phyloP scores from a whole-genome alignment of 2,888 invertebrate species.

The Eristalinus aeneus region DNA sequence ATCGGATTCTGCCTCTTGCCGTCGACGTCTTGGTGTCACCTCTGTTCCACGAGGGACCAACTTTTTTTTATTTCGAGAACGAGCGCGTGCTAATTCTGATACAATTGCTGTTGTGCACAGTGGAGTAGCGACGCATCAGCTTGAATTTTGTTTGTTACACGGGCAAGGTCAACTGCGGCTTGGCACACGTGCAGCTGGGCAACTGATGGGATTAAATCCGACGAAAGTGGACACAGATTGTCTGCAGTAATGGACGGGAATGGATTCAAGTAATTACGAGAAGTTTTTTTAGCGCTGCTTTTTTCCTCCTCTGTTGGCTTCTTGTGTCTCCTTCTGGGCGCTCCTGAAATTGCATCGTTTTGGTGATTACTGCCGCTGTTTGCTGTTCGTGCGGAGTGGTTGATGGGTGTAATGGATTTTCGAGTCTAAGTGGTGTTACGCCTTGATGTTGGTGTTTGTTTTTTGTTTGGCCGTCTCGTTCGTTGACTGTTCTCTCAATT shows the following conservation, averaged over 20 bases:
- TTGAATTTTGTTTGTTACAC: conserved; percentile 26
- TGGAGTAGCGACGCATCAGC: conserved; percentile 9
- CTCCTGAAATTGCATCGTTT: background rate
- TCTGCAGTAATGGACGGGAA: conserved; percentile 3
- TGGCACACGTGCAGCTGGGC: conserved; percentile 45
- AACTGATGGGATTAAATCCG: conserved; percentile 26
- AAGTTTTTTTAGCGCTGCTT: background rate
- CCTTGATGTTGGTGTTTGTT: background rate
- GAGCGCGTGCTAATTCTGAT: conserved; percentile 40
- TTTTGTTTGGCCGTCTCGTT: background rate
- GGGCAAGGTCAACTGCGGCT: conserved; percentile 61
- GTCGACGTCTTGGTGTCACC: conserved; percentile 28
- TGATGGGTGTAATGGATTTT: background rate
- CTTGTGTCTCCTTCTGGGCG: background rate
- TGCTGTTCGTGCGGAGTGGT: background rate
- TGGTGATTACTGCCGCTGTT: background rate
- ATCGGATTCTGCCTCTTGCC: background rate
- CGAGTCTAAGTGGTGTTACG: background rate
- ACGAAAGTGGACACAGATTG: conserved; percentile 27
- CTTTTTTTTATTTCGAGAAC: conserved; percentile 50
- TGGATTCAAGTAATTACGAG: background rate
- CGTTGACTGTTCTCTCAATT: background rate
- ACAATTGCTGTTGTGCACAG: conserved; percentile 17
- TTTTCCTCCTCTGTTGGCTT: background rate
- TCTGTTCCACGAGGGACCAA: background rate